Evolutionary conservation across 2,113 vertebrate genomes (phyloP).

Genomic region (Emydura subglobosa): DNA sequence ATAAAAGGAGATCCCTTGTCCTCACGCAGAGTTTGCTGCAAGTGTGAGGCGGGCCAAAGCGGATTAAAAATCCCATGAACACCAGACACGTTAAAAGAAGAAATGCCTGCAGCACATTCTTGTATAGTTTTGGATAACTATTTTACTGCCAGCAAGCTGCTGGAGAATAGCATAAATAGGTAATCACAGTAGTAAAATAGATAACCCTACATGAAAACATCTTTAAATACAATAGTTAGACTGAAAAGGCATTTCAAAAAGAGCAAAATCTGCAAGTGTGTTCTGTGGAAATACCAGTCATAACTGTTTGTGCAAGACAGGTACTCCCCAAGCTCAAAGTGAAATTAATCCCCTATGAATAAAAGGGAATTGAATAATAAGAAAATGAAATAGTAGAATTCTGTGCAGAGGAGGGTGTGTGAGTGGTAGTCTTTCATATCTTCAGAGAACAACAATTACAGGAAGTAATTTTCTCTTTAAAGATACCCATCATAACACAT

Average conservation of each 20-base stretch:
- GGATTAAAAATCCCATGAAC: not conserved
- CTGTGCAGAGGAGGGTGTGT: not conserved
- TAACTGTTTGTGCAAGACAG: not conserved
- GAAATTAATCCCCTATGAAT: not conserved
- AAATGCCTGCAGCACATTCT: not conserved
- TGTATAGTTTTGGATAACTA: fast-evolving
- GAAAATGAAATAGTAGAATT: not conserved
- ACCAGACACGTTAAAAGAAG: not conserved
- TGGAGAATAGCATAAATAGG: not conserved
- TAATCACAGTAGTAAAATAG: not conserved
- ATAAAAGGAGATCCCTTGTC: not conserved
- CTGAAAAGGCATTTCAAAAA: not conserved
- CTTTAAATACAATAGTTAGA: fast-evolving
- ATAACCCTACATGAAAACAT: fast-evolving
- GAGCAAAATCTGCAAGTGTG: not conserved
- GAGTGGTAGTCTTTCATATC: not conserved
- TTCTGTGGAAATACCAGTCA: not conserved
- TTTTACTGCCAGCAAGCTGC: not conserved
- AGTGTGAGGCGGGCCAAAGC: not conserved
- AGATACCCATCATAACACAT: not conserved
- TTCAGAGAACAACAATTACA: not conserved
- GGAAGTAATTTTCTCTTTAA: not conserved
- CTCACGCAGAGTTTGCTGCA: not conserved
- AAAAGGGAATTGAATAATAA: not conserved
- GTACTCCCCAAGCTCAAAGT: not conserved